Evolutionary conservation across 2,797 vertebrate genomes (phyloP).

Genomic region (Sebastolobus alascanus): DNA sequence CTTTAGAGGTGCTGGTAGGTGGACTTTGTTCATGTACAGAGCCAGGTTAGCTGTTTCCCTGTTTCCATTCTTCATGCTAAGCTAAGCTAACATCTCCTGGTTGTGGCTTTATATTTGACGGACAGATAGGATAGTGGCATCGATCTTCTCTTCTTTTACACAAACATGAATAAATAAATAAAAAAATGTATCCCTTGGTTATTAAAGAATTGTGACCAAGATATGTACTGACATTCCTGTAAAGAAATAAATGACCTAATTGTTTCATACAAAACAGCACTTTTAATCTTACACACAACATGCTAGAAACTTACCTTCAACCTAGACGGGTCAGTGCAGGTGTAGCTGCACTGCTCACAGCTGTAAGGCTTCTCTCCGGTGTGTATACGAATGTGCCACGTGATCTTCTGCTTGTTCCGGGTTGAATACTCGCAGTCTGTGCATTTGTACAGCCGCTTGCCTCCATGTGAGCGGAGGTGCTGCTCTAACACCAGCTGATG

Average conservation of each 20-base stretch:
- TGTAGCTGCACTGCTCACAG: conserved; percentile 93
- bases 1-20: too few species aligned
- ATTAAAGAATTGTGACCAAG: background rate
- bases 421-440: conserved; percentile 93
- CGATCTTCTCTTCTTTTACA: too few species aligned
- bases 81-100: too few species aligned
- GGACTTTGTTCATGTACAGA: too few species aligned
- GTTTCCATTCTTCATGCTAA: too few species aligned
- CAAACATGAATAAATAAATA: too few species aligned
- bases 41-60: too few species aligned
- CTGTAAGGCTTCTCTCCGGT: conserved; percentile 97
- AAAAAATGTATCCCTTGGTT: too few species aligned
- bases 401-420: conserved; percentile 97
- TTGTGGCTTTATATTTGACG: too few species aligned
- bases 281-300: background rate
- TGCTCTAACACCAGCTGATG: conserved; percentile 95
- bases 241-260: background rate
- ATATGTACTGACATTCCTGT: background rate
- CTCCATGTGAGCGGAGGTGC: conserved; percentile 93
- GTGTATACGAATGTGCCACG: conserved; percentile 96
- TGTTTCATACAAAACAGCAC: background rate
- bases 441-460: conserved; percentile 94
- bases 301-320: conserved; percentile 88
- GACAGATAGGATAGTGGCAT: too few species aligned
- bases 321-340: conserved; percentile 94